Percentiles rank a stretch among this genome's conserved stretches.
phyloP scores from a whole-genome alignment of 2,113 vertebrate species.

The Raja brachyura region DNA sequence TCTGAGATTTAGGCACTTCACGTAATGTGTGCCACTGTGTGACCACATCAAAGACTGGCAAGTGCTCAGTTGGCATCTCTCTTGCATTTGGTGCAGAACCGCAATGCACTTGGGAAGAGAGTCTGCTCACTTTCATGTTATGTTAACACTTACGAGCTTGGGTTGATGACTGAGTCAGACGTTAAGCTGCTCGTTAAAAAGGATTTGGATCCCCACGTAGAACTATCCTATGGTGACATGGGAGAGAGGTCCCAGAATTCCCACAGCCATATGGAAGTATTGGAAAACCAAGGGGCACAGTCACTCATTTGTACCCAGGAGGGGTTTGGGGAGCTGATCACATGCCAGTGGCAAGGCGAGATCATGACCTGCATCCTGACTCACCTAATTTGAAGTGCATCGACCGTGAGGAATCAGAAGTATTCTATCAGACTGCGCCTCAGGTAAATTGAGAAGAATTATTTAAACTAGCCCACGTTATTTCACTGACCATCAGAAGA shows the following conservation, averaged over 20 bases:
- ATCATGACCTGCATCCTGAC: neutral
- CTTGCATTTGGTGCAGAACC: neutral
- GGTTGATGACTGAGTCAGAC: neutral
- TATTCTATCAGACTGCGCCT: neutral
- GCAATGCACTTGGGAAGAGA: neutral
- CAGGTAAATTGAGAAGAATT: neutral
- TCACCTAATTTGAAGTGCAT: neutral
- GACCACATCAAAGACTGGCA: neutral
- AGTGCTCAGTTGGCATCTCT: neutral
- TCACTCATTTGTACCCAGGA: neutral
- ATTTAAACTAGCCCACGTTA: neutral
- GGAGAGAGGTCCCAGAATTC: neutral
- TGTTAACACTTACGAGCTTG: neutral
- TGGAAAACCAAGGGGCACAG: too few relatives aligned
- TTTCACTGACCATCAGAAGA: constrained; percentile 10
- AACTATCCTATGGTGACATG: neutral
- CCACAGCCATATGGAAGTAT: neutral
- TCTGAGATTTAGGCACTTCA: neutral
- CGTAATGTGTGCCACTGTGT: neutral
- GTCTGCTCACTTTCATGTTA: neutral
- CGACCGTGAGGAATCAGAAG: too few relatives aligned
- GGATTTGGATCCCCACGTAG: too few relatives aligned
- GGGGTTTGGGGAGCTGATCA: neutral
- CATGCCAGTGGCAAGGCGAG: neutral
- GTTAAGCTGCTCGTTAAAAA: neutral